Evolutionary conservation across 2,888 invertebrate species (phyloP), one percentile per base, ranked within the genome.

Genomic region (Sinelater perroti): DNA sequence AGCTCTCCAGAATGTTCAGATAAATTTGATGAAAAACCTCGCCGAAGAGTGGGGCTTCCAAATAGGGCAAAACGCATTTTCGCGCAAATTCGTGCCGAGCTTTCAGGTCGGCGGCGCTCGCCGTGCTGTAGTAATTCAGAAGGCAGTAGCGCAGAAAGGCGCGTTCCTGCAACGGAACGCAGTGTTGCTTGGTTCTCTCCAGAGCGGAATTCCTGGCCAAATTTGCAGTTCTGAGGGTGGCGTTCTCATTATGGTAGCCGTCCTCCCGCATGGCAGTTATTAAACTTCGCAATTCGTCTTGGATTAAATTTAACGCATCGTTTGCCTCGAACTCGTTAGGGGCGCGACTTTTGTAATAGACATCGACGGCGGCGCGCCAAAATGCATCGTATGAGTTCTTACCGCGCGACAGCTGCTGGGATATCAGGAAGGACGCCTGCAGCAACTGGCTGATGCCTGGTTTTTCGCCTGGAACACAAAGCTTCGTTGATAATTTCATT

Each of bases 391-490:
- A 68, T n/a, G 80, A 71, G 0, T 81, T 72, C 45, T 85, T 81
- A 0, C 89, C 89, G 42, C 87, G 79, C 1, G 82, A 76, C 30
- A 87, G 72, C 74, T 88, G 87, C 72, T 90, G 88, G 45, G 82
- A 81, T 30, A 85, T 82, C 54, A 90, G 74, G 65, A 85, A 84
- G 0, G 87, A 83, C 0, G 85, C 83, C 73, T 87, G 87, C 8
- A 90, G 75, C 24, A 92, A 77, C 68, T 89, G 85, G 14, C 84
- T 83, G 31, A 87, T 70, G 7, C 82, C 83, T 11, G 87, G 85
- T 66, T 83, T 82, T 60, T 87, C 87, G 38, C 84, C 86, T 83
- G 76, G 47, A 78, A 79, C 14, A 31, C 55, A 11, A 30, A 4
- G 38, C 18, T n/a, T n/a, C n/a, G n/a, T n/a, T n/a, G n/a, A n/a